phyloP scores from a whole-genome alignment of 2,888 invertebrate genomes.

The Altica lythri region DNA sequence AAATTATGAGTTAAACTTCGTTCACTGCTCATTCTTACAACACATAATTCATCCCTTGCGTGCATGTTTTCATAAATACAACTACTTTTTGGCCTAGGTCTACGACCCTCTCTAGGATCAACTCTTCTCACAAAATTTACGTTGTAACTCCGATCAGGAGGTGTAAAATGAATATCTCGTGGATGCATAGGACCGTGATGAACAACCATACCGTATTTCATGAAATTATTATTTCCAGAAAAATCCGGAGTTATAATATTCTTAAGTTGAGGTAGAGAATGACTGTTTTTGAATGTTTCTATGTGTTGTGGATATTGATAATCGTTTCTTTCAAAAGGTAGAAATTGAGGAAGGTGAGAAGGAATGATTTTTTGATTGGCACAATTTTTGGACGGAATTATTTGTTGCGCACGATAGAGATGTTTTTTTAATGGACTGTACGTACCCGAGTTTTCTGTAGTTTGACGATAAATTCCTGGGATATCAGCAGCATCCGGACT shows the following conservation, averaged over 20 bases:
- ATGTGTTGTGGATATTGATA: conserved; percentile 34
- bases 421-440: conserved; percentile 55
- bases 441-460: conserved; percentile 57
- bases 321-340: conserved; percentile 42
- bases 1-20: conserved; percentile 46
- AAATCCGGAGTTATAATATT: conserved; percentile 19
- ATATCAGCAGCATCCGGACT: conserved; percentile 44
- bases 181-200: conserved; percentile 25
- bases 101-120: conserved; percentile 18
- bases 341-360: conserved; percentile 43
- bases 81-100: conserved; percentile 46
- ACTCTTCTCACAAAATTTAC: conserved; percentile 48
- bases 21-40: conserved; percentile 42
- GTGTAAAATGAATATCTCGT: conserved; percentile 47
- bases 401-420: conserved; percentile 50
- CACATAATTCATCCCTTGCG: conserved; percentile 46
- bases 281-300: conserved; percentile 46
- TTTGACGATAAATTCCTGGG: conserved; percentile 55
- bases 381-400: conserved; percentile 54
- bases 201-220: conserved; percentile 19
- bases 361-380: conserved; percentile 53
- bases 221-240: conserved; percentile 9
- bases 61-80: conserved; percentile 54
- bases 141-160: conserved; percentile 53
- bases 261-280: conserved; percentile 48